Evolutionary conservation across 1,140 invertebrate species (phyloP).

Genomic region (Steinernema feltiae): DNA sequence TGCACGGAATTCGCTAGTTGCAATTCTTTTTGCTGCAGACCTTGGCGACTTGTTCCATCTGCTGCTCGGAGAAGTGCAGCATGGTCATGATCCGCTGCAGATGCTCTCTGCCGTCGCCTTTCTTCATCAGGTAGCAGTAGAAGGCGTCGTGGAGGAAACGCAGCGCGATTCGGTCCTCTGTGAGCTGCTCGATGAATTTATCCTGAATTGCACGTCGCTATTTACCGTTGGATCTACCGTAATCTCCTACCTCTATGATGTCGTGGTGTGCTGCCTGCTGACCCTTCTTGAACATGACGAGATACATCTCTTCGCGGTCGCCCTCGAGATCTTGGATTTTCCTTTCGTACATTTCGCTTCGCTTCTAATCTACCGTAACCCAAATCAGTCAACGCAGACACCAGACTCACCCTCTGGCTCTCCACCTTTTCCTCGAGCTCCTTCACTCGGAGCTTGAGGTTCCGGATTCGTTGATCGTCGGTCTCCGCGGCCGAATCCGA

Average conservation of each 20-base stretch:
- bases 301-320: slow-evolving; percentile 53
- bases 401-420: neutral
- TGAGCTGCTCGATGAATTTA: slow-evolving; percentile 46
- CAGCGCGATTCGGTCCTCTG: slow-evolving; percentile 50
- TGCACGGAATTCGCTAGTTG: no score
- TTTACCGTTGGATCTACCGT: neutral
- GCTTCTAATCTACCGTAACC: neutral
- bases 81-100: slow-evolving; percentile 27
- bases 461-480: neutral
- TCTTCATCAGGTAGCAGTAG: slow-evolving; percentile 54
- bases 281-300: slow-evolving; percentile 57
- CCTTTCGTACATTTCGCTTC: slow-evolving; percentile 52
- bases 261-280: slow-evolving; percentile 52
- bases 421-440: neutral
- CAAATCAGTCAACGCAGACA: neutral
- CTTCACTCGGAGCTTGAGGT: neutral
- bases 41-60: neutral
- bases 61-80: neutral
- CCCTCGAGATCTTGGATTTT: slow-evolving; percentile 52
- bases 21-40: neutral
- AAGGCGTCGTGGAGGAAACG: slow-evolving; percentile 56
- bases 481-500: neutral
- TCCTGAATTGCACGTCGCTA: slow-evolving; percentile 20
- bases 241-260: slow-evolving; percentile 23
- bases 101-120: slow-evolving; percentile 53